Conservation (phyloP, 2,113 vertebrate genomes). For the Hippocampus zosterae region DNA sequence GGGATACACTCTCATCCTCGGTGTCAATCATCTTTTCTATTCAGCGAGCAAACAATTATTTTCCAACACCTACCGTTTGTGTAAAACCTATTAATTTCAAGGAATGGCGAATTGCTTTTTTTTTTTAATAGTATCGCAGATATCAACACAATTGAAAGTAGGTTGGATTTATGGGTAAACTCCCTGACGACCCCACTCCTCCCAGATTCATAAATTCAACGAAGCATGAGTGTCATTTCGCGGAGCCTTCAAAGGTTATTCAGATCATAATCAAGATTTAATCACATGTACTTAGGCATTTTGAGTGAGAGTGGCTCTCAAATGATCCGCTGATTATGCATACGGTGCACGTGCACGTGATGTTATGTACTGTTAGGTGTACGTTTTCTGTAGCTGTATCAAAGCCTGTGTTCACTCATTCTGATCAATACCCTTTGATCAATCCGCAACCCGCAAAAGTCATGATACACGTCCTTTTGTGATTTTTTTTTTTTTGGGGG, state of each 20-base stretch:
- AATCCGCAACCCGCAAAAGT: background rate
- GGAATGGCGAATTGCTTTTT: constrained; percentile 1
- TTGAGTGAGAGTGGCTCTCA: background rate
- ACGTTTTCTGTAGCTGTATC: background rate
- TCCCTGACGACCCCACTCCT: background rate
- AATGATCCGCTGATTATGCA: background rate
- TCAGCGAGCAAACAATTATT: background rate
- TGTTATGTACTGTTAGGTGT: background rate
- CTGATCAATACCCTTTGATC: background rate
- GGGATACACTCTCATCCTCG: background rate
- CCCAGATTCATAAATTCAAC: background rate
- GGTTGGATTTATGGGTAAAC: background rate
- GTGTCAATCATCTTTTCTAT: background rate
- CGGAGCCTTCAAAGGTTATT: background rate
- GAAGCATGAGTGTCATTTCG: background rate
- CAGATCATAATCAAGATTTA: constrained; percentile 2
- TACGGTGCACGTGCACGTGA: background rate
- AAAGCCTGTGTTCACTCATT: background rate
- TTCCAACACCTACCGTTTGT: background rate
- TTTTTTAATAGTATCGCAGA: background rate
- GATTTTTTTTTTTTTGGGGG: background rate
- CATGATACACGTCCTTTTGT: background rate
- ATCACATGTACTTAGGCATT: background rate
- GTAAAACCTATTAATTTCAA: background rate
- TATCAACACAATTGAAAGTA: constrained; percentile 3